Evolutionary conservation across 2,797 vertebrate genomes (phyloP).

Genomic region (Gobionotothen gibberifrons): DNA sequence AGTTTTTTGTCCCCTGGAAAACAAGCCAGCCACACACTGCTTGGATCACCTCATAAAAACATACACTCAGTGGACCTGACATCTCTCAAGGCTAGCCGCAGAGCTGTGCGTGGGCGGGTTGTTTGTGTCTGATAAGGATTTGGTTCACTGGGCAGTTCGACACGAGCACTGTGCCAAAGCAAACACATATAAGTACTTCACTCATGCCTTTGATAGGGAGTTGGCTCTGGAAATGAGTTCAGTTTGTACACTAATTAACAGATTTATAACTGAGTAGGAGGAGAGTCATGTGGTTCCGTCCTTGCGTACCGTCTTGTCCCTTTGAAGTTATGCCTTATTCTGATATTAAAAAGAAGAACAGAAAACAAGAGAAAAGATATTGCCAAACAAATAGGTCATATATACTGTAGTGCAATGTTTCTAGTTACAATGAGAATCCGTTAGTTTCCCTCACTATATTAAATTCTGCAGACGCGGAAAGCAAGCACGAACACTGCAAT

Average conservation of each 20-base stretch:
- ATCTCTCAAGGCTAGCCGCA: constrained; percentile 67
- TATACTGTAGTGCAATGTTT: constrained; percentile 50
- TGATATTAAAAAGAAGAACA: constrained; percentile 36
- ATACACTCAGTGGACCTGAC: constrained; percentile 64
- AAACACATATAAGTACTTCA: constrained; percentile 76
- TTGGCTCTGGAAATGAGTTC: constrained; percentile 65
- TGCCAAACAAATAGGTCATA: constrained; percentile 57
- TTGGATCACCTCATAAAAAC: constrained; percentile 71
- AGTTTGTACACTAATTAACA: constrained; percentile 72
- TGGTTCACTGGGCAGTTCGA: constrained; percentile 69
- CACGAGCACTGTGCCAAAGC: constrained; percentile 64
- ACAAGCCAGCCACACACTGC: constrained; percentile 54
- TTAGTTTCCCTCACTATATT: constrained; percentile 57
- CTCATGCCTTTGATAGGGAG: constrained; percentile 66
- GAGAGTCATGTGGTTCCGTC: constrained; percentile 53
- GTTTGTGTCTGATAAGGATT: constrained; percentile 79
- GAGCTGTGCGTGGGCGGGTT: constrained; percentile 70
- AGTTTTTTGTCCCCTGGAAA: constrained; percentile 49
- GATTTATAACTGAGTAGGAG: constrained; percentile 58
- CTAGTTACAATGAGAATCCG: constrained; percentile 60
- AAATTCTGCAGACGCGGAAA: constrained; percentile 50
- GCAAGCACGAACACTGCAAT: constrained; percentile 42
- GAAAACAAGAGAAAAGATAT: constrained; percentile 50
- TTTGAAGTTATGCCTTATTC: constrained; percentile 61
- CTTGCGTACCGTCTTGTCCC: constrained; percentile 34